These are phyloP conservation scores for Sebastes kiyomatsui DNA, from an alignment of 2,797 vertebrate species.

Conservation along the genomic window DNA sequence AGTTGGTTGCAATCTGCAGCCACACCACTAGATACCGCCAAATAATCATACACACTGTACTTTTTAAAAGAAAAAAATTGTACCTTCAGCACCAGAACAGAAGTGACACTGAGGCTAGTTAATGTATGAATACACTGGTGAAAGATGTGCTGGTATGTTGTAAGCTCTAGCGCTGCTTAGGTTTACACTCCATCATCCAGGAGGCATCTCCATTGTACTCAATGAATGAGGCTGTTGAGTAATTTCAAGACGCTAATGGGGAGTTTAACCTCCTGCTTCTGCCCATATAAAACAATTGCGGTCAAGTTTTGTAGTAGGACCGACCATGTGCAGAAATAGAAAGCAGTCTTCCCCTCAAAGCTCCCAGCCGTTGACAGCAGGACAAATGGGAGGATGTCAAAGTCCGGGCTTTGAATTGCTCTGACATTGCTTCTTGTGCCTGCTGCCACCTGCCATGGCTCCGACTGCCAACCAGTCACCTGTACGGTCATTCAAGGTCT, in stretches of 20 bases:
- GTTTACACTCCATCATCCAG: neutral
- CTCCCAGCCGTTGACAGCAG: conserved; percentile 37
- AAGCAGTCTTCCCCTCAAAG: conserved; percentile 20
- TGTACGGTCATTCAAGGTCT: conserved; percentile 58
- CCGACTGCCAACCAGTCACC: conserved; percentile 50
- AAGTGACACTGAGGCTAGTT: neutral
- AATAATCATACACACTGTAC: too few relatives aligned
- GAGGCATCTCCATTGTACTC: neutral
- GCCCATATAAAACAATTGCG: conserved; percentile 3
- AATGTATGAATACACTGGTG: neutral
- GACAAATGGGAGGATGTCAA: conserved; percentile 40
- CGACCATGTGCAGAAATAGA: conserved; percentile 29
- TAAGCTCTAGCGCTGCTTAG: neutral
- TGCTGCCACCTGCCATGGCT: conserved; percentile 34
- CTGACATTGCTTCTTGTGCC: conserved; percentile 24
- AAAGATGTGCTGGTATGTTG: neutral
- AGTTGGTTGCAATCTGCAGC: neutral
- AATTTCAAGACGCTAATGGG: conserved; percentile 7
- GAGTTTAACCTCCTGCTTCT: neutral
- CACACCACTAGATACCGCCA: too few relatives aligned
- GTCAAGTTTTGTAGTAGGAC: neutral
- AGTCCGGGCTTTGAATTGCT: conserved; percentile 41
- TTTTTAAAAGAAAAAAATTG: too few relatives aligned
- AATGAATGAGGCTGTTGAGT: neutral
- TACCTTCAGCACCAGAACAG: neutral